These are phyloP conservation scores for Chymomyza amoena DNA, from an alignment of 2,888 invertebrate genomes.

Conservation along the genomic window DNA sequence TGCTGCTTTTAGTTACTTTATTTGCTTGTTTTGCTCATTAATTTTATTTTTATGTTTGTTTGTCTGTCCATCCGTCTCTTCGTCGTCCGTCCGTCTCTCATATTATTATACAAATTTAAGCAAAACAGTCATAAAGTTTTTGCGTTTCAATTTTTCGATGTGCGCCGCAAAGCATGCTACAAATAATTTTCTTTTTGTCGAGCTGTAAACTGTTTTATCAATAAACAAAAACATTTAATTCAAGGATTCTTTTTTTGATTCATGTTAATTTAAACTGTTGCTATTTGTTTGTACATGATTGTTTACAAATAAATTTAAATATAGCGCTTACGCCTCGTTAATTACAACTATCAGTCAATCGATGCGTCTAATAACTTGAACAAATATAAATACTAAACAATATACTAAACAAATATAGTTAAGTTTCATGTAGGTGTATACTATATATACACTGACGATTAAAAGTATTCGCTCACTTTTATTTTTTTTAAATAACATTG, in stretches of 20 bases:
- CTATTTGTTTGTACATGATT: neutral
- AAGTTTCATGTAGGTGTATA: too few species aligned
- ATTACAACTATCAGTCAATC: neutral
- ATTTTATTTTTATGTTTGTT: neutral
- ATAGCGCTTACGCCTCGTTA: neutral
- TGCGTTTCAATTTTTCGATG: constrained; percentile 28
- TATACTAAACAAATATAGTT: too few species aligned
- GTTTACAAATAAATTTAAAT: neutral
- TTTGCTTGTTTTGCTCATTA: neutral
- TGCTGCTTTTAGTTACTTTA: neutral
- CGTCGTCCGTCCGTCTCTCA: neutral
- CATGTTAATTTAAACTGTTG: neutral
- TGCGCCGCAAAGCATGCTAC: constrained; percentile 42
- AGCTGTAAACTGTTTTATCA: constrained; percentile 42
- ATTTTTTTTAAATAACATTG: too few species aligned
- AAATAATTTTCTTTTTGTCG: constrained; percentile 14
- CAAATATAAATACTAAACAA: neutral
- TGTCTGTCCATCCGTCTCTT: neutral
- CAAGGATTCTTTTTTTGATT: neutral
- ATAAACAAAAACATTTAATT: constrained; percentile 46
- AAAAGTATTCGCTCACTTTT: too few species aligned
- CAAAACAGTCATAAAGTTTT: constrained; percentile 33
- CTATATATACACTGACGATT: too few species aligned
- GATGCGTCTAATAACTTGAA: neutral
- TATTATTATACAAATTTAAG: neutral